Evolutionary conservation across 2,797 vertebrate genomes (phyloP).

Genomic region (Uromys caudimaculatus): DNA sequence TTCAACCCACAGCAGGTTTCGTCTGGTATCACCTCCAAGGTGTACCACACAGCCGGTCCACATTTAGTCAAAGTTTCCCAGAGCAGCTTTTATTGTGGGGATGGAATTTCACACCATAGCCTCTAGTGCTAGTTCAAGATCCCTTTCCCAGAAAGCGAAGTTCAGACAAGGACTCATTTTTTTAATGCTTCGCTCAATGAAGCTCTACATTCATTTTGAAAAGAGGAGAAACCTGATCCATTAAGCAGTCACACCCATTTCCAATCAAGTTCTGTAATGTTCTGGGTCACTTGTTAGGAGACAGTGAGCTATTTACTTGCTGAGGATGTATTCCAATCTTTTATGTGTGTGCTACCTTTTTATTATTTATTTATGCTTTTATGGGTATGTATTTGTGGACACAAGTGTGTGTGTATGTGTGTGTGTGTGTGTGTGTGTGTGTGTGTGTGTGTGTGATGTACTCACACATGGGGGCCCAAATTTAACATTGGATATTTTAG

Average conservation of each 20-base stretch:
- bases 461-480: not conserved
- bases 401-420: not conserved
- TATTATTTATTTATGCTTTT: not conserved
- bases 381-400: not conserved
- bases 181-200: not conserved
- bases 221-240: not conserved
- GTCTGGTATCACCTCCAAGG: not conserved
- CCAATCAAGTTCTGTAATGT: conserved; percentile 7
- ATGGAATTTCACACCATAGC: not conserved
- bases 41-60: not conserved
- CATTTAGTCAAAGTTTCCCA: not conserved
- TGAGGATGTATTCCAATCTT: not conserved
- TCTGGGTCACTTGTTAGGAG: not conserved
- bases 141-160: not conserved
- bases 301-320: not conserved
- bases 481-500: not conserved
- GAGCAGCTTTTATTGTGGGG: not conserved
- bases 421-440: not conserved
- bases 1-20: not conserved
- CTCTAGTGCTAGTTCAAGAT: not conserved
- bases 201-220: conserved; percentile 1
- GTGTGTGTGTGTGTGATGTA: not conserved
- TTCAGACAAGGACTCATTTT: not conserved
- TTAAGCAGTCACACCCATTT: not conserved
- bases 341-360: conserved; percentile 29